Evolutionary conservation across 2,888 invertebrate species (phyloP).

Genomic region (Ferrisia virgata): DNA sequence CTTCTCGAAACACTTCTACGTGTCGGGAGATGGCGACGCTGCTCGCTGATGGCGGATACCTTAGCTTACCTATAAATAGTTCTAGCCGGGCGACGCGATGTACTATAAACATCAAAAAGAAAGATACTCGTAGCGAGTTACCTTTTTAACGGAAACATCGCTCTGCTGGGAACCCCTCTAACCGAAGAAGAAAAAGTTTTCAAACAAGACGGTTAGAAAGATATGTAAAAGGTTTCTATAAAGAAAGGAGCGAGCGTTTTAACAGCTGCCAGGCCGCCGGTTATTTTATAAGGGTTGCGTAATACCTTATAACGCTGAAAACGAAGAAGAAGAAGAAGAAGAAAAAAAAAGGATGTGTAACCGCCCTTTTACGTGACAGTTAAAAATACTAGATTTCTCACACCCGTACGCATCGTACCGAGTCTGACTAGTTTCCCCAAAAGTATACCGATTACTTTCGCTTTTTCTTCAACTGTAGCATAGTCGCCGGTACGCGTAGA

Average conservation of each 20-base stretch:
- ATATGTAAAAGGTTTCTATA: slow-evolving; percentile 13
- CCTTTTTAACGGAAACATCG: neutral
- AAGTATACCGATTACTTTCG: neutral
- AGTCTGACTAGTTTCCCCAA: neutral
- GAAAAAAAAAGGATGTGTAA: slow-evolving; percentile 37
- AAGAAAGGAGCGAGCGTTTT: slow-evolving; percentile 36
- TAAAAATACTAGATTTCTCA: slow-evolving; percentile 38
- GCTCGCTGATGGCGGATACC: no score
- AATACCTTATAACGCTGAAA: slow-evolving; percentile 31
- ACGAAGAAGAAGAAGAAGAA: no score
- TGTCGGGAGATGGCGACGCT: neutral
- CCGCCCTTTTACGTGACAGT: slow-evolving; percentile 41
- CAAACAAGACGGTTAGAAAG: slow-evolving; percentile 30
- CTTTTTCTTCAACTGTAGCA: neutral
- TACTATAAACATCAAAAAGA: neutral
- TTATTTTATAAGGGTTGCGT: slow-evolving; percentile 34
- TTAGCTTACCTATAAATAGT: no score
- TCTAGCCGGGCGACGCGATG: no score
- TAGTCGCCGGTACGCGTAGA: no score
- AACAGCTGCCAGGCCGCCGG: slow-evolving; percentile 34
- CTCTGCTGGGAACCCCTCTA: neutral
- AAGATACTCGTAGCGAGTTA: no score
- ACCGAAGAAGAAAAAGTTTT: slow-evolving; percentile 30
- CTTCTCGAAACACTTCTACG: neutral
- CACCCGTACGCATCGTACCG: slow-evolving; percentile 4